Percentiles rank a stretch among this genome's conserved stretches.
These are phyloP conservation scores for Pachyseris speciosa DNA, from an alignment of 64 coral and sea anemone genomes.

Conservation along the genomic window DNA sequence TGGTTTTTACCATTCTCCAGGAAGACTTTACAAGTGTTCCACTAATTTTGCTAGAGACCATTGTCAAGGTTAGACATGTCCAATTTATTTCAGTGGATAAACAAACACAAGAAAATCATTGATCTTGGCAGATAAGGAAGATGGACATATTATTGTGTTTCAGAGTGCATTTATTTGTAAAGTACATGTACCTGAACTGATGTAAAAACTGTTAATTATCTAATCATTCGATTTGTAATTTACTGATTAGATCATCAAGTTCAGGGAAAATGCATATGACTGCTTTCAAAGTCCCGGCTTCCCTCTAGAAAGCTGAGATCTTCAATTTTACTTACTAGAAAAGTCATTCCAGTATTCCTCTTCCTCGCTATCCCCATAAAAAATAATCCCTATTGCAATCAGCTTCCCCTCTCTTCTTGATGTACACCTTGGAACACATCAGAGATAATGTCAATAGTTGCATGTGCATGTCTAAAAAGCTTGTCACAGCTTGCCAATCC, in stretches of 20 bases:
- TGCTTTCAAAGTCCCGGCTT: background rate
- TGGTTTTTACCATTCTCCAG: background rate
- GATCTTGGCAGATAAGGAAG: conserved; percentile 24
- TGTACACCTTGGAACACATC: background rate
- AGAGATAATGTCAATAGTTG: background rate
- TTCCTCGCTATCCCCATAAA: background rate
- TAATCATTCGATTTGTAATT: background rate
- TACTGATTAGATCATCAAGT: background rate
- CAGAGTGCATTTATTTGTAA: too few species aligned
- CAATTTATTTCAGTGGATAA: background rate
- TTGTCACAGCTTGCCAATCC: conserved; percentile 43
- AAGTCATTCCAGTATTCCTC: too few species aligned
- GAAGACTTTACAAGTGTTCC: conserved; percentile 16
- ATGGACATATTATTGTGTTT: background rate
- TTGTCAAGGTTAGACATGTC: conserved; percentile 38
- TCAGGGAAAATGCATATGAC: background rate
- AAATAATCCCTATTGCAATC: background rate
- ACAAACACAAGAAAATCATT: conserved; percentile 38
- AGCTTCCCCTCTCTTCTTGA: background rate
- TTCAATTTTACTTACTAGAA: too few species aligned
- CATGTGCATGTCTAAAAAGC: background rate
- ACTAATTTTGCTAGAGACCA: conserved; percentile 13
- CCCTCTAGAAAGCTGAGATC: too few species aligned
- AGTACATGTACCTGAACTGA: too few species aligned
- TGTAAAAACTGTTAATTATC: background rate